These are phyloP conservation scores for Pteronura brasiliensis DNA, from an alignment of 2,113 vertebrate species.

Conservation along the genomic window DNA sequence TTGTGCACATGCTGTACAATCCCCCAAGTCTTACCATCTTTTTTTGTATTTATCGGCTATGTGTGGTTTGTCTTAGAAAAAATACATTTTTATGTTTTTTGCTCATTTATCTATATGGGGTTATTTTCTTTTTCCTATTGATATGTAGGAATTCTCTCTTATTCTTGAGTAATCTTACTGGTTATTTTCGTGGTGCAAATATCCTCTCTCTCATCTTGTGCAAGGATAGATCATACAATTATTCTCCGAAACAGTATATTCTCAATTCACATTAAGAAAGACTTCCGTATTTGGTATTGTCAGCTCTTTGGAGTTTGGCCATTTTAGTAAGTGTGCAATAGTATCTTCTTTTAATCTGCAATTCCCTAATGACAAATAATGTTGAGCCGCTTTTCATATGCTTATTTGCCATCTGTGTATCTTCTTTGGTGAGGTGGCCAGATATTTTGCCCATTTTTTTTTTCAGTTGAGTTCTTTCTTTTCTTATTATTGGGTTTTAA, in stretches of 20 bases:
- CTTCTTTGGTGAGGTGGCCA: background rate
- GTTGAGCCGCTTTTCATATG: background rate
- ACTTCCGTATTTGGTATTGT: background rate
- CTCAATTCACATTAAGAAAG: background rate
- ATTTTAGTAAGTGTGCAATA: background rate
- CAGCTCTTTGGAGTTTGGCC: background rate
- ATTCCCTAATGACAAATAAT: background rate
- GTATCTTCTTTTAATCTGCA: background rate
- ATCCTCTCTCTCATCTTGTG: background rate
- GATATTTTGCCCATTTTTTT: background rate
- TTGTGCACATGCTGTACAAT: background rate
- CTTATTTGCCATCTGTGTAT: background rate
- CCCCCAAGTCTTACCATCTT: background rate
- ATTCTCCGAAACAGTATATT: background rate
- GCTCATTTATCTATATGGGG: background rate
- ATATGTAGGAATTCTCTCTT: background rate
- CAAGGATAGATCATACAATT: background rate
- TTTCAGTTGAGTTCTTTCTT: background rate
- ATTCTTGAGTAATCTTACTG: background rate
- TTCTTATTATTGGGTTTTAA: background rate
- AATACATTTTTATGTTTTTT: background rate
- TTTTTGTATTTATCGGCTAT: background rate
- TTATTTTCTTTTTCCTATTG: background rate
- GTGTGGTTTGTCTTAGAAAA: background rate
- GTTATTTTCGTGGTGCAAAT: background rate